A percentile compares a stretch with the other conserved stretches of the same genome.
Evolutionary conservation across 2,113 vertebrate genomes (phyloP).

Genomic region (Diglossa brunneiventris): DNA sequence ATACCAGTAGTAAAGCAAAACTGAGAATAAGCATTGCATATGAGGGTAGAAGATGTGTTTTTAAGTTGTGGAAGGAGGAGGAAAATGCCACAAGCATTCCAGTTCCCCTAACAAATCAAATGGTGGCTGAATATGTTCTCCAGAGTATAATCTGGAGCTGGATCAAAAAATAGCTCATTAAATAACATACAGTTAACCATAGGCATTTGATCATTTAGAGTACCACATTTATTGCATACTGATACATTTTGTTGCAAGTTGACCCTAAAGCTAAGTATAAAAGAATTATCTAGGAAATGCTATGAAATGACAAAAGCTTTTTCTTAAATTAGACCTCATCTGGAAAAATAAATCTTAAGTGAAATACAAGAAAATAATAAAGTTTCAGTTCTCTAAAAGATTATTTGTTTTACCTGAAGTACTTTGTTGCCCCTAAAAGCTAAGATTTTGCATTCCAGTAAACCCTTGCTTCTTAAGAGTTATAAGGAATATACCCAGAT

Average conservation of each 20-base stretch:
- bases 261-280: neutral
- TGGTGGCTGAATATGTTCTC: neutral
- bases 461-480: neutral
- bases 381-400: neutral
- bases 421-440: neutral
- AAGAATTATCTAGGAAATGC: neutral
- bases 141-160: neutral
- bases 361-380: neutral
- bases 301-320: neutral
- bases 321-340: neutral
- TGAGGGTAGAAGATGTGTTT: neutral
- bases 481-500: neutral
- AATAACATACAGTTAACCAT: neutral
- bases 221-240: neutral
- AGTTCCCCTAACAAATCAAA: neutral
- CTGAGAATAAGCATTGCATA: neutral
- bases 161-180: conserved; percentile 17
- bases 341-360: neutral
- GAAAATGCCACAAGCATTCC: neutral
- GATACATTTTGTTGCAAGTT: neutral
- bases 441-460: neutral
- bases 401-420: neutral
- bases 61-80: neutral
- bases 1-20: neutral
- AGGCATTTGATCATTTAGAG: neutral